Conservation (phyloP, 2,888 invertebrate genomes). For the Amphipyra tragopoginis region DNA sequence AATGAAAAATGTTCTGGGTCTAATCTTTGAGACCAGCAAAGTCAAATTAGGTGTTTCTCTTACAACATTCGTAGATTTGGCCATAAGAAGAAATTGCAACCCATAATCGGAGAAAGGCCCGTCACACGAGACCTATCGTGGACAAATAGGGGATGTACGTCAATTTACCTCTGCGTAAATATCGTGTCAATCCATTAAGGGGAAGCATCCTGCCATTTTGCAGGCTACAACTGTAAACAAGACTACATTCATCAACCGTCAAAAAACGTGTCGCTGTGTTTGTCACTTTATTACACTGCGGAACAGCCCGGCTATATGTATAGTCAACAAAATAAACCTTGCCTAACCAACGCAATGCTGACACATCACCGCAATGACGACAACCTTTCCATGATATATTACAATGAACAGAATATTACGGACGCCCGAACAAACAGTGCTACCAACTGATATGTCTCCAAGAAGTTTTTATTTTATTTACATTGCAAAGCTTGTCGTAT, state of each 20-base stretch:
- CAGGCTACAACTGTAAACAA: neutral
- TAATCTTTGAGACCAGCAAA: no score
- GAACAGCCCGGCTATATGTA: constrained; percentile 22
- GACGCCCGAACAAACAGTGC: constrained; percentile 65
- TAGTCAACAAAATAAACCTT: constrained; percentile 53
- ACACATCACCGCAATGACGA: constrained; percentile 20
- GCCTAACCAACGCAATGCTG: constrained; percentile 21
- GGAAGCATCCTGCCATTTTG: constrained; percentile 25
- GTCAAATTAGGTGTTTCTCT: no score
- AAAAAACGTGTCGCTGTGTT: constrained; percentile 34
- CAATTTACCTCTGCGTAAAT: constrained; percentile 6
- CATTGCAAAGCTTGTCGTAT: constrained; percentile 31
- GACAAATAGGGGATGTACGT: constrained; percentile 1
- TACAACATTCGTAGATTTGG: no score
- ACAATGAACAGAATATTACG: constrained; percentile 37
- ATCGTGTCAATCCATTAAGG: constrained; percentile 22
- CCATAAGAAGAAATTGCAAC: neutral
- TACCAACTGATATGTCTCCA: constrained; percentile 61
- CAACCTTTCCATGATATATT: constrained; percentile 40
- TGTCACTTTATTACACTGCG: constrained; percentile 46
- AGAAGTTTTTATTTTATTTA: constrained; percentile 66
- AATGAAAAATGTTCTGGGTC: no score
- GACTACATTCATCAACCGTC: constrained; percentile 40
- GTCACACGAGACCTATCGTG: no score
- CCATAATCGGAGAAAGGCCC: neutral